Evolutionary conservation across 2,888 invertebrate species (phyloP), one percentile per base, ranked within the genome.

Genomic region (Lepas anatifera): DNA sequence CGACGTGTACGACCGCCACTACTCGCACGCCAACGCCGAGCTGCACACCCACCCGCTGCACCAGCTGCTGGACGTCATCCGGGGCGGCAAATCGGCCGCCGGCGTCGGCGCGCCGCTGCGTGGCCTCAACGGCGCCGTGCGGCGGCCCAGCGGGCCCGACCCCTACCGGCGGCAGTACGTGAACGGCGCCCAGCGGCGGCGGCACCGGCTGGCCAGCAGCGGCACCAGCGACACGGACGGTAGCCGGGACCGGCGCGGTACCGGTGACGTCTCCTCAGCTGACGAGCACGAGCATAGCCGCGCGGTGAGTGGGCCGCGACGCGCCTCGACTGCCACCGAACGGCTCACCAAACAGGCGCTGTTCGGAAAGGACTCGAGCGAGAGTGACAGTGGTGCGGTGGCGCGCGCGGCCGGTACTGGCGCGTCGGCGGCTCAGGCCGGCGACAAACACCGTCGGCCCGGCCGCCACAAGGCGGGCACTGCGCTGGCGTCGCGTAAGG

Each of bases 1-100:
- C 37, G 90, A 91, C 52, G 89, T 95, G 74, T 95, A 95, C 77
- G 95, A 95, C 78, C 86, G 87, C 74, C 82, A 92, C 71, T 94
- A 92, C 79, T 92, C 93, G 29, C 87, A 89, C 77, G 81, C 85
- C 18, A 82, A 84, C 75, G 85, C 87, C 29, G 84, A 86, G 71
- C 87, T 87, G 77, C 86, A 87, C 74, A 67, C 72, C 3, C 68
- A 70, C n/a, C 70, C 64, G n/a, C 64, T 64, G 64, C n/a, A 37
- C n/a, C 64, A 64, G 64, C 64, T 64, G 64, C 37, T 64, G 37
- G 64, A 64, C 39, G 25, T 39, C 37, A 37, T 64, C 37, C 37
- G 37, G 37, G 67, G 64, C 67, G 67, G 46, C 64, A 48, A 64
- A 2, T 66, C 43, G 13, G 68, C 71, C 22, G n/a, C n/a, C n/a